Conservation (phyloP, 2,888 invertebrate species). For the Polydrusus cervinus region DNA sequence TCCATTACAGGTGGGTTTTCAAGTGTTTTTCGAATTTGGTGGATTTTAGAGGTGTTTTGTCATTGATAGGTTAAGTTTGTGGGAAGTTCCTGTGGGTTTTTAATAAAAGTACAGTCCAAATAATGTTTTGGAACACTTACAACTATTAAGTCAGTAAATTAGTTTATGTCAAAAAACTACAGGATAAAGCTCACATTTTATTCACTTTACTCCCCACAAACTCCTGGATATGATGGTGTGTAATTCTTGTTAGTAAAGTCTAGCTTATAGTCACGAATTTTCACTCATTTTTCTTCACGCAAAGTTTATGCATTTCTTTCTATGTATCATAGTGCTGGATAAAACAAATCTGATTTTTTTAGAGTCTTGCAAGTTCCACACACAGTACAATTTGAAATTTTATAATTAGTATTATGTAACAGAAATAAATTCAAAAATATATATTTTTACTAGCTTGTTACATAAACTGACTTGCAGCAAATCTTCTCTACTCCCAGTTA, state of each 20-base stretch:
- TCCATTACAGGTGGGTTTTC: conserved; percentile 87
- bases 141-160: too few species aligned
- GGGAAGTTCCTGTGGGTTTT: conserved; percentile 2
- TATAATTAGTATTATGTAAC: not conserved
- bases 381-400: not conserved
- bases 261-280: conserved; percentile 26
- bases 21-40: conserved; percentile 51
- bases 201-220: not conserved
- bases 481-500: too few species aligned
- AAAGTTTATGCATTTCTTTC: conserved; percentile 19
- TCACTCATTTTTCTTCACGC: conserved; percentile 19
- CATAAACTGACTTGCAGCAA: too few species aligned
- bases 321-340: conserved; percentile 28
- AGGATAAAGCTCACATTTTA: not conserved
- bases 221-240: conserved; percentile 15
- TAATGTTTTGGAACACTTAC: too few species aligned
- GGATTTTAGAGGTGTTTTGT: conserved; percentile 21
- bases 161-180: conserved; percentile 5
- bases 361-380: conserved; percentile 2
- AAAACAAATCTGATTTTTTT: conserved; percentile 9
- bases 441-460: too few species aligned
- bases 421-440: too few species aligned
- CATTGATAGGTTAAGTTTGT: conserved; percentile 19
- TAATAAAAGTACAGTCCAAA: not conserved
- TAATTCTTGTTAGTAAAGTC: conserved; percentile 18